Base-by-base conservation (phyloP, 2,888 invertebrate genomes). In the Tenthredo distinguenda region DNA sequence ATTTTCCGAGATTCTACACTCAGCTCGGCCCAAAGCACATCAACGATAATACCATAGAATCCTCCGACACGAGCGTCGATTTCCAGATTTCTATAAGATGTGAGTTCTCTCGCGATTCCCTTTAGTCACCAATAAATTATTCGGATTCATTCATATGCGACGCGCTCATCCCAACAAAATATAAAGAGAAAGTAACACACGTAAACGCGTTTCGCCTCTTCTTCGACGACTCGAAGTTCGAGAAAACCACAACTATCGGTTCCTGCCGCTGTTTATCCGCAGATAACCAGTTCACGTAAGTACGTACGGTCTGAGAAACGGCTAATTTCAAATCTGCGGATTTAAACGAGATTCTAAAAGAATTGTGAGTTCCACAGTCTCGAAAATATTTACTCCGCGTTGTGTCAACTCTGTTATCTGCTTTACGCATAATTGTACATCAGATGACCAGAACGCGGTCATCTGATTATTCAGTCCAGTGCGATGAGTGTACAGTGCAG, bases 31-130 rank as follows among this genome's bases (percentile, higher is more conserved):
- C 0, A 74, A 43, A 43, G 43, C 9, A 74, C 43, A 74, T 21
- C 37, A 74, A 74, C 21, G 74, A 31, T 74, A 74, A 74, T 74
- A 74, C 74, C 15, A 55, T 55, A 26, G 43, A 5, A 31, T 12
- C 62, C 26, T 4, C 34, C 31, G 68, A 34, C 15, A 6, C 10
- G 31, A 31, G 34, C 6, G 15, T 68, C 18, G 31, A 68, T 68
- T 62, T 62, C 4, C 4, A 68, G 6, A 68, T 34, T 68, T 68
- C 15, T 18, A 34, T 68, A 34, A 68, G 18, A 68, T 68, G 0
- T 15, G 15, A 68, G 6, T 34, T 34, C 1, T 68, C 34, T 12
- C 2, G 2, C 21, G 21, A 26, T 21, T 62, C 26, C 26, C 1
- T 62, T 62, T 62, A 12, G 26, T 62, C 26, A 21, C 12, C 26